Conservation (phyloP, 2,888 invertebrate genomes). For the Tachina grossa region DNA sequence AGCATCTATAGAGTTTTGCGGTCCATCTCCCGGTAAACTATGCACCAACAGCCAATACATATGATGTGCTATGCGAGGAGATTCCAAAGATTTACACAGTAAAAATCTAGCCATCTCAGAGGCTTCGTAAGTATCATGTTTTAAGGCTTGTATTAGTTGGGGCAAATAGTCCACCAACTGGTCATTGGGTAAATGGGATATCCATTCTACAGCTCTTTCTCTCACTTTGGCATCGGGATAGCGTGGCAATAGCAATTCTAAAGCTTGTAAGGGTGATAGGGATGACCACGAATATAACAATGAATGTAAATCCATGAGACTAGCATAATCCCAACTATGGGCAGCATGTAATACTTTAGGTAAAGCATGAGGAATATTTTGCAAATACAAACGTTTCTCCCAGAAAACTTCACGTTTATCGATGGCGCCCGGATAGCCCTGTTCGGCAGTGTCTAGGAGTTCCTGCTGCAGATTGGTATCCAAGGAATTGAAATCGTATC, state of each 20-base stretch:
- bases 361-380: constrained; percentile 91
- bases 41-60: constrained; percentile 97
- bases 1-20: constrained; percentile 86
- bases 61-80: constrained; percentile 96
- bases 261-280: constrained; percentile 93
- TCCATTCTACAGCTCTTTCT: constrained; percentile 91
- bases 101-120: constrained; percentile 93
- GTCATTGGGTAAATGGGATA: constrained; percentile 91
- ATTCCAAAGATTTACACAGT: constrained; percentile 91
- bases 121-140: constrained; percentile 95
- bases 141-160: constrained; percentile 95
- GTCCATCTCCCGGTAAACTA: constrained; percentile 90
- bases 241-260: constrained; percentile 95
- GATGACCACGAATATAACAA: constrained; percentile 94
- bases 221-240: constrained; percentile 96
- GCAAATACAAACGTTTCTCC: constrained; percentile 96
- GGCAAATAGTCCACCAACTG: constrained; percentile 96
- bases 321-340: constrained; percentile 95
- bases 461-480: constrained; percentile 87
- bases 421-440: constrained; percentile 81
- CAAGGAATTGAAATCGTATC: constrained; percentile 89
- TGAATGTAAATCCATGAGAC: constrained; percentile 92
- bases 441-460: constrained; percentile 82
- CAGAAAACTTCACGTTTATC: constrained; percentile 89
- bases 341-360: constrained; percentile 94